Conservation (phyloP, 2,113 vertebrate genomes). For the Chaetorhynchus papuensis region DNA sequence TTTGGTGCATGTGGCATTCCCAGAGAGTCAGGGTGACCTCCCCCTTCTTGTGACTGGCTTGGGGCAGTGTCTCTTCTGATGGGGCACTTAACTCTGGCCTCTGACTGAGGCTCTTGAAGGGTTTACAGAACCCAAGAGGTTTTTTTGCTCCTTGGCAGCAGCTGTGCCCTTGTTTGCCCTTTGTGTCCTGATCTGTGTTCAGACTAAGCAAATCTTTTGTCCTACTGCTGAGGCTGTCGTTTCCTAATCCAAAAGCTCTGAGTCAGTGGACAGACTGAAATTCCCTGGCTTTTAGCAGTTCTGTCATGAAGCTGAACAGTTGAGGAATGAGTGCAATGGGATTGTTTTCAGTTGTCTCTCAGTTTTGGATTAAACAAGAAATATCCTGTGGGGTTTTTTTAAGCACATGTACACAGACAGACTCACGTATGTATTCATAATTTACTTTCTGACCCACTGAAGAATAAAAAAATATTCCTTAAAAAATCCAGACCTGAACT, state of each 20-base stretch:
- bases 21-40: neutral
- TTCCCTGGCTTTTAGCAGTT: neutral
- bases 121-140: fast-evolving
- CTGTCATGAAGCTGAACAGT: neutral
- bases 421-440: neutral
- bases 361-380: neutral
- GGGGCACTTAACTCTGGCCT: neutral
- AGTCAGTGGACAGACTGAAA: neutral
- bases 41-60: neutral
- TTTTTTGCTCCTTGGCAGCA: neutral
- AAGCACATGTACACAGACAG: neutral
- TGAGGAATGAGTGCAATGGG: neutral
- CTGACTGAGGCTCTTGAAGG: neutral
- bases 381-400: neutral
- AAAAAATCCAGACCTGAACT: neutral
- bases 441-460: neutral
- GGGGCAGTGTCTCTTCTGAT: neutral
- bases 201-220: neutral
- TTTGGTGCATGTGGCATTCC: fast-evolving
- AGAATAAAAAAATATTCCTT: neutral
- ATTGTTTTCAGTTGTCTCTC: neutral
- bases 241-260: neutral
- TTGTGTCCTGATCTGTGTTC: neutral
- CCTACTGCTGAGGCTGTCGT: neutral
- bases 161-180: neutral